Conservation (phyloP, 2,797 vertebrate species). For the Gallinago nigripennis region DNA sequence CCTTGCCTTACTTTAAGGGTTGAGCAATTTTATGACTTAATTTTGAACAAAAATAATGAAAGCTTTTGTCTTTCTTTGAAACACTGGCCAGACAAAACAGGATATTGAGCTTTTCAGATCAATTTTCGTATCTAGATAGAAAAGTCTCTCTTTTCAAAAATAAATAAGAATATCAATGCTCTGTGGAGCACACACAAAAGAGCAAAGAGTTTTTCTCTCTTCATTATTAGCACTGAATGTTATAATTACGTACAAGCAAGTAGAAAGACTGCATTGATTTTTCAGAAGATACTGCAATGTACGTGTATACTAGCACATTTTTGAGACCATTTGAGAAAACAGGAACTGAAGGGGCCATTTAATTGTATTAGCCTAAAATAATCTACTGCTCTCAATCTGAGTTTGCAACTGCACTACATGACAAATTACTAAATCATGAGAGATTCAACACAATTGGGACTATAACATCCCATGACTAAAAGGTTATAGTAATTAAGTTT, state of each 20-base stretch:
- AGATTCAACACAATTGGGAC: background rate
- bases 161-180: background rate
- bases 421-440: background rate
- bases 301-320: constrained; percentile 33
- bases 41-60: background rate
- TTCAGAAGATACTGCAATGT: constrained; percentile 1
- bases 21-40: background rate
- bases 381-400: background rate
- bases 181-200: background rate
- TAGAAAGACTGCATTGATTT: background rate
- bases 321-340: constrained; percentile 7
- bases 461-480: background rate
- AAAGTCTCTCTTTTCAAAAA: background rate
- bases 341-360: constrained; percentile 22
- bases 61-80: background rate
- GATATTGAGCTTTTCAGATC: background rate
- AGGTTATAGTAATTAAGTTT: constrained; percentile 22
- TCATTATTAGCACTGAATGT: background rate
- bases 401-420: background rate
- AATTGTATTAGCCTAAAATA: constrained; percentile 44
- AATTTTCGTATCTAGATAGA: background rate
- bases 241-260: background rate
- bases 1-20: background rate
- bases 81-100: background rate
- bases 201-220: background rate